These are phyloP conservation scores for Eumerus sabulonum DNA, from an alignment of 2,888 invertebrate genomes.

Conservation along the genomic window DNA sequence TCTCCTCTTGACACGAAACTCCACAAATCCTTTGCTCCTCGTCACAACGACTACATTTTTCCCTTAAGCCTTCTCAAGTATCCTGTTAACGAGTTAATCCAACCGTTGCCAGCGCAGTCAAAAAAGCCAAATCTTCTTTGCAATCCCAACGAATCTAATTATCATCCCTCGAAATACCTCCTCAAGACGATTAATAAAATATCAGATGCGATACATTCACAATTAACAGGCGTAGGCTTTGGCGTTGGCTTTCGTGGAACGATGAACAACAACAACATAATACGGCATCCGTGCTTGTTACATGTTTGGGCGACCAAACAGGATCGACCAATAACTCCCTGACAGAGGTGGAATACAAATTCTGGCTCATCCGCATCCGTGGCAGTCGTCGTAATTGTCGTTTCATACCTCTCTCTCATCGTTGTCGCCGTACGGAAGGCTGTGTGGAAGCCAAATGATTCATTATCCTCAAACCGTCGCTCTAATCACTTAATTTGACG, in stretches of 20 bases:
- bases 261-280: slow-evolving; percentile 18
- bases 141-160: slow-evolving; percentile 16
- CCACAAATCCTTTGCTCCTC: too few relatives aligned
- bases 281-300: slow-evolving; percentile 19
- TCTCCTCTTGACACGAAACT: too few relatives aligned
- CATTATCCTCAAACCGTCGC: slow-evolving; percentile 56
- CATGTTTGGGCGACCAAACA: slow-evolving; percentile 16
- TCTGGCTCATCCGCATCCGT: slow-evolving; percentile 9
- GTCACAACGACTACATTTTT: too few relatives aligned
- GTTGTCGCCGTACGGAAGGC: slow-evolving; percentile 10
- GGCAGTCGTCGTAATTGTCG: too few relatives aligned
- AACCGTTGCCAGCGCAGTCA: too few relatives aligned
- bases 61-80: too few relatives aligned
- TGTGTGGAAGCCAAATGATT: slow-evolving; percentile 28
- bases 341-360: slow-evolving; percentile 46
- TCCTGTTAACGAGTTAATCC: too few relatives aligned
- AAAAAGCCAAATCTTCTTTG: too few relatives aligned
- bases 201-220: slow-evolving; percentile 51
- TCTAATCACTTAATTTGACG: slow-evolving; percentile 65
- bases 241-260: too few relatives aligned
- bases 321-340: not conserved
- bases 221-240: slow-evolving; percentile 26
- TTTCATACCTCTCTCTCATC: too few relatives aligned
- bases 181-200: slow-evolving; percentile 53
- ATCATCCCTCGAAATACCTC: slow-evolving; percentile 7